Evolutionary conservation across 2,888 invertebrate genomes (phyloP).

Genomic region (Metopia argyrocephala): DNA sequence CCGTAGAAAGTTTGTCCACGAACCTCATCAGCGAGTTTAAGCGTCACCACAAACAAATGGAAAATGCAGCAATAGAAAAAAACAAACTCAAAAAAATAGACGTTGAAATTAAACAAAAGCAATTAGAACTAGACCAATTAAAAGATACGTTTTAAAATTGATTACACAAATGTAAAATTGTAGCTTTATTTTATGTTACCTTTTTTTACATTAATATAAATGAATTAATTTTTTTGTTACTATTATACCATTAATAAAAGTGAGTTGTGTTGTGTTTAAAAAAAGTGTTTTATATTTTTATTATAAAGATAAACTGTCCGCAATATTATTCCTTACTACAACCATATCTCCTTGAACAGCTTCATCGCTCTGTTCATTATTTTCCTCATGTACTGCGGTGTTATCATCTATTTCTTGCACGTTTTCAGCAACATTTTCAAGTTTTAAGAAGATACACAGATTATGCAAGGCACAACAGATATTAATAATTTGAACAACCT

Average conservation of each 20-base stretch:
- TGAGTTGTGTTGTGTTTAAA: conserved; percentile 25
- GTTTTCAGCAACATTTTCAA: conserved; percentile 21
- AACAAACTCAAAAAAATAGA: conserved; percentile 26
- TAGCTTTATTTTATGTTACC: conserved; percentile 22
- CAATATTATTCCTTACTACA: not conserved
- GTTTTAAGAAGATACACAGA: conserved; percentile 23
- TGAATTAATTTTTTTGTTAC: conserved; percentile 15
- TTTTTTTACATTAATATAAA: conserved; percentile 17
- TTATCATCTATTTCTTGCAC: conserved; percentile 27
- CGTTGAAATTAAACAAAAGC: conserved; percentile 4
- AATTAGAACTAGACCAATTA: conserved; percentile 8
- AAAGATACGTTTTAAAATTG: not conserved
- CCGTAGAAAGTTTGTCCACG: too few relatives aligned
- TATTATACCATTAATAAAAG: conserved; percentile 31
- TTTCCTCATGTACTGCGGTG: conserved; percentile 1
- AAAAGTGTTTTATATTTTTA: conserved; percentile 18
- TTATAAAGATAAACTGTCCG: conserved; percentile 19
- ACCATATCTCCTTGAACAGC: not conserved
- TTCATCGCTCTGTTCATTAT: conserved; percentile 6
- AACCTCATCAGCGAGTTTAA: too few relatives aligned
- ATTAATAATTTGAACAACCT: conserved; percentile 23
- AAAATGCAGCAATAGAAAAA: conserved; percentile 24
- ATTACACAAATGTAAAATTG: conserved; percentile 10
- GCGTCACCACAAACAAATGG: not conserved
- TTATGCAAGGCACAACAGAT: conserved; percentile 20